phyloP scores from a whole-genome alignment of 2,888 invertebrate genomes.

The Papilio gigon region DNA sequence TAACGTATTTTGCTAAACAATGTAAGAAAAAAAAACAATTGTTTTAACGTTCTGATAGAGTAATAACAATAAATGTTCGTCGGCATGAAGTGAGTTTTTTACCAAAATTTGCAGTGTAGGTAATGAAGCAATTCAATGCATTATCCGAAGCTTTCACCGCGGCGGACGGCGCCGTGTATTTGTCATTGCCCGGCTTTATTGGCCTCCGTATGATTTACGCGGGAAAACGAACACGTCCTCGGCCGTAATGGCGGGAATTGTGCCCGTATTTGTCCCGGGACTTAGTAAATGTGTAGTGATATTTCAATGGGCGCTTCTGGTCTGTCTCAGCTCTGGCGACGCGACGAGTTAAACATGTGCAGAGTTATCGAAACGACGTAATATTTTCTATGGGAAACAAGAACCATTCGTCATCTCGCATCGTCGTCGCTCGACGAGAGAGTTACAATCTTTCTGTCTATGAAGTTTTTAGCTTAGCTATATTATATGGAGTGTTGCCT shows the following conservation, averaged over 20 bases:
- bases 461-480: background rate
- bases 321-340: slow-evolving; percentile 46
- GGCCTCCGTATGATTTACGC: slow-evolving; percentile 65
- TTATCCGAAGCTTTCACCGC: slow-evolving; percentile 28
- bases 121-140: slow-evolving; percentile 31
- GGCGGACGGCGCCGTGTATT: slow-evolving; percentile 36
- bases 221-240: slow-evolving; percentile 58
- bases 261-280: slow-evolving; percentile 63
- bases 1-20: no score
- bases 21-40: background rate
- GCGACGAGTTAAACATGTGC: slow-evolving; percentile 35
- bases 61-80: background rate
- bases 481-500: no score
- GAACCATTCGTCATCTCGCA: no score
- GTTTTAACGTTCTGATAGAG: background rate
- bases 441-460: background rate
- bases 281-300: slow-evolving; percentile 62
- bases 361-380: slow-evolving; percentile 25
- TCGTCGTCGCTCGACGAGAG: background rate
- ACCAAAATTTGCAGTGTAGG: slow-evolving; percentile 6
- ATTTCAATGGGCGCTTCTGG: slow-evolving; percentile 56
- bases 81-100: background rate
- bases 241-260: slow-evolving; percentile 58
- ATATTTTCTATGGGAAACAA: slow-evolving; percentile 4
- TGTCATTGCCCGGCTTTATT: slow-evolving; percentile 59